Percentiles rank a stretch among this genome's conserved stretches.
Evolutionary conservation across 2,888 invertebrate genomes (phyloP).

Genomic region (Prostheceraeus crozeri): DNA sequence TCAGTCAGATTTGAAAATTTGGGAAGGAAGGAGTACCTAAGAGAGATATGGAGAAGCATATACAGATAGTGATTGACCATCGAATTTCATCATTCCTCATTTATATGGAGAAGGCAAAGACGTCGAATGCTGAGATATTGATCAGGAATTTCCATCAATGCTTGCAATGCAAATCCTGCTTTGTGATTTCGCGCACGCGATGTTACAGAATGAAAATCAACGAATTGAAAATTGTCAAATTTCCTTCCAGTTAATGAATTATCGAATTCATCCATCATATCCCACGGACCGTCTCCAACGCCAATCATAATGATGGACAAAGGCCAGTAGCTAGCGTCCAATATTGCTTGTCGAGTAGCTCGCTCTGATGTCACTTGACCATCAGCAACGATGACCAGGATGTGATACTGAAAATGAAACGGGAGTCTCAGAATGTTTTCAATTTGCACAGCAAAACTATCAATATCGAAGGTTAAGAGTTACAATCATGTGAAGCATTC

Average conservation of each 20-base stretch:
- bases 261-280: constrained; percentile 59
- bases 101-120: constrained; percentile 46
- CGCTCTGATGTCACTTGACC: constrained; percentile 60
- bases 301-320: constrained; percentile 60
- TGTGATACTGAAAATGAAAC: constrained; percentile 56
- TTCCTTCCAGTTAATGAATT: constrained; percentile 58
- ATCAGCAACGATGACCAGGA: constrained; percentile 60
- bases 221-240: constrained; percentile 61
- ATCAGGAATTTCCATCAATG: constrained; percentile 60
- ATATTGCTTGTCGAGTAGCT: constrained; percentile 58
- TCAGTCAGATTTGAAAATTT: no score
- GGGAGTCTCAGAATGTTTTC: not conserved
- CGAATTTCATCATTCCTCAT: no score
- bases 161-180: constrained; percentile 59
- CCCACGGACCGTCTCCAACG: constrained; percentile 61
- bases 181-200: constrained; percentile 43
- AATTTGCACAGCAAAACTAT: not conserved
- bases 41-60: no score
- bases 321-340: constrained; percentile 59
- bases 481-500: no score
- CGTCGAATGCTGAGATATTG: constrained; percentile 54
- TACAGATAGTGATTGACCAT: no score
- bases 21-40: no score
- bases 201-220: constrained; percentile 57
- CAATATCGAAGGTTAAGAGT: not conserved